A percentile compares a stretch with the other conserved stretches of the same genome.
Evolutionary conservation across 2,888 invertebrate genomes (phyloP).

Genomic region (Ectemnius continuus): DNA sequence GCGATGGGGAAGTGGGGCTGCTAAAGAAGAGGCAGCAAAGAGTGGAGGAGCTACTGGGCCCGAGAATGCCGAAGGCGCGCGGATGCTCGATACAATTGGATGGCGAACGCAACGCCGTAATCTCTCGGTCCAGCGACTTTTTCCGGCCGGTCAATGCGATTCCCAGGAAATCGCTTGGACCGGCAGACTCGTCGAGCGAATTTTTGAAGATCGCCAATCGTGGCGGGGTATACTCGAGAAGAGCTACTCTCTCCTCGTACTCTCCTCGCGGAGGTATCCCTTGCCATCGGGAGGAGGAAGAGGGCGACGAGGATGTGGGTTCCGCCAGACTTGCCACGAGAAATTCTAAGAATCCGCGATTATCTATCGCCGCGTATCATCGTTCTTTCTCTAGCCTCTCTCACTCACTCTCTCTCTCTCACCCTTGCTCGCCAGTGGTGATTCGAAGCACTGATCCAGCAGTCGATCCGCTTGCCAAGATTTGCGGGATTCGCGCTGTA

Average conservation of each 20-base stretch:
- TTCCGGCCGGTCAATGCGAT: constrained; percentile 36
- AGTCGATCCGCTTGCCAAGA: constrained; percentile 17
- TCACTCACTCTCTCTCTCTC: too few relatives aligned
- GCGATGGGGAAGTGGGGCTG: not conserved
- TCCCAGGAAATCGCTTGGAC: constrained; percentile 39
- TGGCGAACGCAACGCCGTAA: constrained; percentile 33
- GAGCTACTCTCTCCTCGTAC: not conserved
- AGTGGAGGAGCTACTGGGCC: not conserved
- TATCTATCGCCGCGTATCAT: constrained; percentile 50
- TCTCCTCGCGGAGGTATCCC: not conserved
- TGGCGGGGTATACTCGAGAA: constrained; percentile 11
- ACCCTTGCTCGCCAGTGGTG: too few relatives aligned
- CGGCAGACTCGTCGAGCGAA: constrained; percentile 24
- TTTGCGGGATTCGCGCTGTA: constrained; percentile 7
- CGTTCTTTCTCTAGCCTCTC: not conserved
- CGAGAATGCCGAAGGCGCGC: constrained; percentile 7
- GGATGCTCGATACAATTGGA: constrained; percentile 38
- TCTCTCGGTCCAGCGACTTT: constrained; percentile 41
- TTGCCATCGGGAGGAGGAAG: constrained; percentile 19
- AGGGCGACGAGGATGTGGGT: constrained; percentile 25
- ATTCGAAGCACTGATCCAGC: constrained; percentile 27
- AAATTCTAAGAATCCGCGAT: constrained; percentile 48
- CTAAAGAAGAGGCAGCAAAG: constrained; percentile 8
- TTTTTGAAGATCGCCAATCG: constrained; percentile 60
- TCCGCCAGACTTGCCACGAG: constrained; percentile 16